Conservation (phyloP, 2,113 vertebrate species). For the Rafetus swinhoei region DNA sequence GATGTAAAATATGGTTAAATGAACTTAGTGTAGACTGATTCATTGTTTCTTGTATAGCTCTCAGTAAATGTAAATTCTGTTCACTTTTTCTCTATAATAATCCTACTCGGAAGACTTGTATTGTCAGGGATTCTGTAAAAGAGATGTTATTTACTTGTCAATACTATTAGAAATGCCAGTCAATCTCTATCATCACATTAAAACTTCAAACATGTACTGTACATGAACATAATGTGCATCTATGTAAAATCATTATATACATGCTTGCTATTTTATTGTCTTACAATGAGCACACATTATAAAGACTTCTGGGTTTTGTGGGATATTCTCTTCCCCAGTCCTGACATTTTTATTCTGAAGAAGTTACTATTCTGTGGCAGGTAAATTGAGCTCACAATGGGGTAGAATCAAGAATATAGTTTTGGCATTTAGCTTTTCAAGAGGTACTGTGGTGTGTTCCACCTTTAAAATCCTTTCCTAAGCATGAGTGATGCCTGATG, state of each 20-base stretch:
- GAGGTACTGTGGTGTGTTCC: not conserved
- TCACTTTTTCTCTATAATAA: slow-evolving; percentile 57
- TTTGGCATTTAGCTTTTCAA: not conserved
- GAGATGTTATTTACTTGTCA: slow-evolving; percentile 50
- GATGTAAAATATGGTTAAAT: slow-evolving; percentile 75
- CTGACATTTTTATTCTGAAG: slow-evolving; percentile 43
- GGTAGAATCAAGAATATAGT: not conserved
- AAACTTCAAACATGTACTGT: not conserved
- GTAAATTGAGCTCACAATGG: not conserved
- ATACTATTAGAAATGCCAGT: slow-evolving; percentile 48
- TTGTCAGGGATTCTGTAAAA: slow-evolving; percentile 51
- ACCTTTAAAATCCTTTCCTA: not conserved
- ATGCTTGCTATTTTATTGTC: not conserved
- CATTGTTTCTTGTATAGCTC: slow-evolving; percentile 48
- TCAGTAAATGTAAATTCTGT: slow-evolving; percentile 45
- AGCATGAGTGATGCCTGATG: not conserved
- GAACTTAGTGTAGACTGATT: slow-evolving; percentile 70
- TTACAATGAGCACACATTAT: slow-evolving; percentile 22
- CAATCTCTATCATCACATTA: not conserved
- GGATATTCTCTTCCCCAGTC: slow-evolving; percentile 44
- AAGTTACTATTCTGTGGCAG: slow-evolving; percentile 10
- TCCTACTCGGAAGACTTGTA: slow-evolving; percentile 33
- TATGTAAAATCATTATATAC: slow-evolving; percentile 23
- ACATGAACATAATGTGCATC: not conserved
- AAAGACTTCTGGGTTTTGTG: slow-evolving; percentile 47